Evolutionary conservation across 2,797 vertebrate species (phyloP).

Genomic region (Leuciscus waleckii): DNA sequence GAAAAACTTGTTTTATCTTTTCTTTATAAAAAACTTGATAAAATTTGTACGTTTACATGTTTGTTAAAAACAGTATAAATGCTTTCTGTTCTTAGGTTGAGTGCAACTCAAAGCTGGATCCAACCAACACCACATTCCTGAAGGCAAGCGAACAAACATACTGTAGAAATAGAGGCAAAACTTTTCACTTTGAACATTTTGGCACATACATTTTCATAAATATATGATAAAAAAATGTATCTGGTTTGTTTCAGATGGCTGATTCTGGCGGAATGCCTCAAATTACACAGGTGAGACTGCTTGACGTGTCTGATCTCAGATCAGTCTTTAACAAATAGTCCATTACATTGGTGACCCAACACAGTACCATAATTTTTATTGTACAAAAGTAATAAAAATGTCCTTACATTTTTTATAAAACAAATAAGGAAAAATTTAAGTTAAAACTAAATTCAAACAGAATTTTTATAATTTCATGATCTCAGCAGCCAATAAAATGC

Average conservation of each 20-base stretch:
- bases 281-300: conserved; percentile 91
- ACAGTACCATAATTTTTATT: no score
- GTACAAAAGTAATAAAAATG: background rate
- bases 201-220: background rate
- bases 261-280: conserved; percentile 95
- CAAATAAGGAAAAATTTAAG: background rate
- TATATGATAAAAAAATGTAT: background rate
- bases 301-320: conserved; percentile 13
- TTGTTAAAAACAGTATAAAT: background rate
- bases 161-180: background rate
- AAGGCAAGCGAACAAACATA: conserved; percentile 81
- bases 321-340: conserved; percentile 14
- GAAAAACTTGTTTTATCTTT: background rate
- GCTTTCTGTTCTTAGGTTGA: conserved; percentile 82
- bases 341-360: background rate
- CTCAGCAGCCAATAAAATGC: background rate
- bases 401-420: background rate
- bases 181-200: background rate
- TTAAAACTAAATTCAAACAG: background rate
- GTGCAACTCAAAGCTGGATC: conserved; percentile 98
- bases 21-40: background rate
- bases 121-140: conserved; percentile 95
- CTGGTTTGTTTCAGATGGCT: conserved; percentile 84
- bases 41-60: background rate
- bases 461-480: background rate